Evolutionary conservation across 1,140 invertebrate species (phyloP).

Genomic region (Stegodyphus mimosarum): DNA sequence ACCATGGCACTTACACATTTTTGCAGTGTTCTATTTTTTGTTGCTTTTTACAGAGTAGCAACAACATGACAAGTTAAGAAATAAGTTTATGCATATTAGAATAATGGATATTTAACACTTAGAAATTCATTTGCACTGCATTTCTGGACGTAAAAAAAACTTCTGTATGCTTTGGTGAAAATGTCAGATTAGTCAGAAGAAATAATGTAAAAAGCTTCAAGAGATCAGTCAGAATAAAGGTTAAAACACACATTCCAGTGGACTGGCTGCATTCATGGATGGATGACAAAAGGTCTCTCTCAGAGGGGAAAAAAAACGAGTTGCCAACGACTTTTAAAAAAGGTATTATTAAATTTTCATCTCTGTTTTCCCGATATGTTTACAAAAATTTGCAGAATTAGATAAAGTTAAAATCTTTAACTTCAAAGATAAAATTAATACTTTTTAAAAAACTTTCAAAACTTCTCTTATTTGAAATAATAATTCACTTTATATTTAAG

Average conservation of each 20-base stretch:
- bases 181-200: conserved; percentile 1
- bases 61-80: neutral
- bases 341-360: too few species aligned
- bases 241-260: conserved; percentile 40
- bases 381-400: too few species aligned
- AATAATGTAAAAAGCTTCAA: conserved; percentile 14
- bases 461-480: too few species aligned
- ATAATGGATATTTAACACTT: too few species aligned
- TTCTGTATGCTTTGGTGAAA: conserved; percentile 1
- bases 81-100: too few species aligned
- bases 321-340: conserved; percentile 14
- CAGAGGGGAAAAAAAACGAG: neutral
- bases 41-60: neutral
- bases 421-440: too few species aligned
- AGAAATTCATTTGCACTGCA: neutral
- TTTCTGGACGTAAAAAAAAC: conserved; percentile 11
- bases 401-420: too few species aligned
- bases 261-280: conserved; percentile 39
- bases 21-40: neutral
- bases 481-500: too few species aligned
- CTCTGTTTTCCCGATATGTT: too few species aligned
- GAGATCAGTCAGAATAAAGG: conserved; percentile 10
- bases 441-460: too few species aligned
- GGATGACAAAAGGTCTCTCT: conserved; percentile 43
- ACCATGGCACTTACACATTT: neutral